These are phyloP conservation scores for Hetaerina titia DNA, from an alignment of 2,888 invertebrate species.

Conservation along the genomic window DNA sequence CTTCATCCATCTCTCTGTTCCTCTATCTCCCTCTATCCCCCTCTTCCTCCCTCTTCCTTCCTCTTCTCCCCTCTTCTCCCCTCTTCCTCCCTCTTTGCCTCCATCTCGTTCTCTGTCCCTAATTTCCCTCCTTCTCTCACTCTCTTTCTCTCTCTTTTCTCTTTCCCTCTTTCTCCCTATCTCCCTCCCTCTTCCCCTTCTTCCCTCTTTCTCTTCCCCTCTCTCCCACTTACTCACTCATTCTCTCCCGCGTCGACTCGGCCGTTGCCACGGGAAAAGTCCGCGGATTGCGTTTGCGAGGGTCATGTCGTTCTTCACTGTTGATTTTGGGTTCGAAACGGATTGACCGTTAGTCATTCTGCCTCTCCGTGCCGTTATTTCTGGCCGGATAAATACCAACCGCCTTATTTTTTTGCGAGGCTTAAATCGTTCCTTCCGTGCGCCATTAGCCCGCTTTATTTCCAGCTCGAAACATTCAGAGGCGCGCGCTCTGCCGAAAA, in stretches of 20 bases:
- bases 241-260: neutral
- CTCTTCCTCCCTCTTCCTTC: neutral
- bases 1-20: neutral
- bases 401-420: neutral
- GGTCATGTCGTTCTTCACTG: neutral
- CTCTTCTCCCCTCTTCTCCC: neutral
- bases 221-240: neutral
- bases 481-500: too few relatives aligned
- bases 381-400: neutral
- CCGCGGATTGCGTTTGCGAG: neutral
- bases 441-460: neutral
- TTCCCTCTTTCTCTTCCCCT: neutral
- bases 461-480: neutral
- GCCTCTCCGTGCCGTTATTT: neutral
- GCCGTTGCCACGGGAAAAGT: neutral
- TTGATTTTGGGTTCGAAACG: slow-evolving; percentile 25
- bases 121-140: neutral
- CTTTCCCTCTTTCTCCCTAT: neutral
- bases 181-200: neutral
- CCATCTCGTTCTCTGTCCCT: neutral
- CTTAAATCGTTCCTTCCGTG: neutral
- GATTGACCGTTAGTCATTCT: neutral
- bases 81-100: neutral
- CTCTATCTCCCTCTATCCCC: neutral
- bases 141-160: neutral